phyloP scores from a whole-genome alignment of 2,113 vertebrate species.

The Carassius gibelio region DNA sequence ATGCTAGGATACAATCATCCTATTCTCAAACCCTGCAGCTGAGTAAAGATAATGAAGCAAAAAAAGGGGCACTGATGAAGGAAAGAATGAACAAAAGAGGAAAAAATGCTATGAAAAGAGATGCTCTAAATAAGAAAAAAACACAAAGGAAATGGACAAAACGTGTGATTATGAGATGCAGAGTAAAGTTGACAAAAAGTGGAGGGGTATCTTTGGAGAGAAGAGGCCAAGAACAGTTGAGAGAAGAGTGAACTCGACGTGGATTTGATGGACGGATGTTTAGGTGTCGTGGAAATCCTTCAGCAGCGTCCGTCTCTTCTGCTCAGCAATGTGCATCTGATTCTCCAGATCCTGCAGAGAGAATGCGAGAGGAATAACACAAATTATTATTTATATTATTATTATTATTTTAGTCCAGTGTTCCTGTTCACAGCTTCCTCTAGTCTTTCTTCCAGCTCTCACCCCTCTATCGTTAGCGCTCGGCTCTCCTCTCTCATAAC shows the following conservation, averaged over 20 bases:
- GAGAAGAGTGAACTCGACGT: conserved; percentile 62
- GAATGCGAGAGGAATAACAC: conserved; percentile 7
- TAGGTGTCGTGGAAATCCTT: conserved; percentile 99
- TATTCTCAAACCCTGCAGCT: conserved; percentile 69
- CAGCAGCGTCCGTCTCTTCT: conserved; percentile 96
- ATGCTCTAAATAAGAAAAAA: not conserved
- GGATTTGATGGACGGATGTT: conserved; percentile 59
- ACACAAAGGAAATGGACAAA: conserved; percentile 17
- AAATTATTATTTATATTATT: not conserved
- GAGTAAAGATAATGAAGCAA: conserved; percentile 48
- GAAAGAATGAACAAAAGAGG: conserved; percentile 23
- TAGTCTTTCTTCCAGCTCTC: conserved; percentile 23
- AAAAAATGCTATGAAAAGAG: conserved; percentile 47
- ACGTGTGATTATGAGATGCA: conserved; percentile 38
- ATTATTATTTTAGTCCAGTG: not conserved
- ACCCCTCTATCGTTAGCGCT: conserved; percentile 81
- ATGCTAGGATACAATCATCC: conserved; percentile 61
- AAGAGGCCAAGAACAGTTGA: conserved; percentile 39
- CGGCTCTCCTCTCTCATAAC: conserved; percentile 90
- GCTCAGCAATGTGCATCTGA: conserved; percentile 99
- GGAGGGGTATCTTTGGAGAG: conserved; percentile 53
- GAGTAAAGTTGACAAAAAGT: conserved; percentile 47
- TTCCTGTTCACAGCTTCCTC: not conserved
- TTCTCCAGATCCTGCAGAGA: conserved; percentile 91
- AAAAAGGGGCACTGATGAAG: not conserved